phyloP scores from a whole-genome alignment of 1,140 invertebrate species.

The Cyclargus thomasi region DNA sequence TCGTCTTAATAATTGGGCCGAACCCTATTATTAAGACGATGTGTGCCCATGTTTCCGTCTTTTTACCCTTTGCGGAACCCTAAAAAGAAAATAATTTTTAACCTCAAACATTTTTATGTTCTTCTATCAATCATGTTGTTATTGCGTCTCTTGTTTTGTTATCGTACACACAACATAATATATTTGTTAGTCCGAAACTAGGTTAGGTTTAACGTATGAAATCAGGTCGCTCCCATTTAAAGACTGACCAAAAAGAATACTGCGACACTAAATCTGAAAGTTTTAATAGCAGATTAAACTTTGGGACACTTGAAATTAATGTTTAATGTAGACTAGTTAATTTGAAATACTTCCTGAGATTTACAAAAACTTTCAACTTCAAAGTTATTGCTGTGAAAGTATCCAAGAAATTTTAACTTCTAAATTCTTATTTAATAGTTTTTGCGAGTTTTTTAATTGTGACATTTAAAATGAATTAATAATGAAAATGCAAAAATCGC shows the following conservation, averaged over 20 bases:
- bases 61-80: too few species aligned
- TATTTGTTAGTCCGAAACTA: background rate
- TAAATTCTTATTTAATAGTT: too few species aligned
- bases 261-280: background rate
- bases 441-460: background rate
- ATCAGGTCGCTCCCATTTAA: background rate
- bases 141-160: background rate
- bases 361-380: background rate
- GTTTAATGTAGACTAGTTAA: slow-evolving; percentile 5
- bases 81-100: too few species aligned
- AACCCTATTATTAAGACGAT: too few species aligned
- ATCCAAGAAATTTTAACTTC: background rate
- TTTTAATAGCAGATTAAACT: slow-evolving; percentile 8
- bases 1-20: too few species aligned
- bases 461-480: too few species aligned
- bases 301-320: slow-evolving; percentile 7
- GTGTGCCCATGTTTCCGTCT: too few species aligned
- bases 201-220: background rate
- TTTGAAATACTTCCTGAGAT: background rate
- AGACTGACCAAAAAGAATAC: slow-evolving; percentile 3
- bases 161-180: background rate
- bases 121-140: background rate
- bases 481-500: too few species aligned
- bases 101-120: too few species aligned
- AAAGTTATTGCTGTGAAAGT: background rate